Evolutionary conservation across 2,888 invertebrate species (phyloP).

Genomic region (Hartigia nigra): DNA sequence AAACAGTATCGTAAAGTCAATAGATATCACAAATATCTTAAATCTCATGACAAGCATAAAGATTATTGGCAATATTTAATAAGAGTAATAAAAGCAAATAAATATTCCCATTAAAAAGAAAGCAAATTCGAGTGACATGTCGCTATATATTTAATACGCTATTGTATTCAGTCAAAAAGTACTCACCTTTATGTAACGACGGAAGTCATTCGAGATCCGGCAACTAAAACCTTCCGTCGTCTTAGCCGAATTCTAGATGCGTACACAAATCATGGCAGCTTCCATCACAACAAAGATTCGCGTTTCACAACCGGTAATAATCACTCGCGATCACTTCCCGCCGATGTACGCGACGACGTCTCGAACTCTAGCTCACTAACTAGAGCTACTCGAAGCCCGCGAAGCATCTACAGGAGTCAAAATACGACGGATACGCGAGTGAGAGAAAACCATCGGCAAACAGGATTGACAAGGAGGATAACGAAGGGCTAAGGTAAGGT

Average conservation of each 20-base stretch:
- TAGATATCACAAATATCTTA: background rate
- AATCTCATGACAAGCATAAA: background rate
- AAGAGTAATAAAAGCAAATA: background rate
- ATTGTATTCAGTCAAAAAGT: background rate
- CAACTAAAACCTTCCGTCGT: background rate
- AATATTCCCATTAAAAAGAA: background rate
- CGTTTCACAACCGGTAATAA: background rate
- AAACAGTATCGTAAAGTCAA: background rate
- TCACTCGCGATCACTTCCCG: background rate
- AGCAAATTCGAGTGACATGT: background rate
- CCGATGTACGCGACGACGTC: background rate
- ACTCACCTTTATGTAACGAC: background rate
- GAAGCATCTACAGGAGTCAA: background rate
- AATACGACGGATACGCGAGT: background rate
- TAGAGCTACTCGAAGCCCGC: background rate
- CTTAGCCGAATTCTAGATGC: background rate
- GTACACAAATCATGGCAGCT: background rate
- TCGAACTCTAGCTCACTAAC: background rate
- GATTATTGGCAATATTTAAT: background rate
- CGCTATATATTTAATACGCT: background rate
- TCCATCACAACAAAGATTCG: background rate
- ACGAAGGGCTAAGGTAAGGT: background rate
- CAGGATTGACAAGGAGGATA: background rate
- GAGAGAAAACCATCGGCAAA: background rate
- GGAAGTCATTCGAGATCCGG: background rate